Base-by-base conservation (phyloP, 2,797 vertebrate genomes). In the Adrianichthys oophorus region DNA sequence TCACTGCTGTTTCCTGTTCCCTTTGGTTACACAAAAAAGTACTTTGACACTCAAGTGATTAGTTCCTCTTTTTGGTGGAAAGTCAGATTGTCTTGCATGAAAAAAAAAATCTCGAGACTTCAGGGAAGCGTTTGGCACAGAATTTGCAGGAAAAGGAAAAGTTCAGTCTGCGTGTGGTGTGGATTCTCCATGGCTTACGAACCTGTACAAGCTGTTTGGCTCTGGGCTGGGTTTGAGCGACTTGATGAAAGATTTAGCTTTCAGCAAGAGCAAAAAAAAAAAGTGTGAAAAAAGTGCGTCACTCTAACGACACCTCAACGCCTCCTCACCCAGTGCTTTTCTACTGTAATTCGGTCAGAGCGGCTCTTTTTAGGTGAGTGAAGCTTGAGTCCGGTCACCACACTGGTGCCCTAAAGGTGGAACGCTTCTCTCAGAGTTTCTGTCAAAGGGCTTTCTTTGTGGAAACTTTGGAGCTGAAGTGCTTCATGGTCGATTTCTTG, bases 241-340 rank as follows among this genome's bases (percentile, higher is more conserved):
- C 62, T 47, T 2, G 80, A 77, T 69, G 81, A 85, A 83, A 84
- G 67, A 70, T 73, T 79, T 52, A 62, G 80, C 85, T 85, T 89
- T 89, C 85, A 87, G 80, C 86, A 88, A 44, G 69, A 16, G 37
- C 70, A 40, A 41, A 50, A 63, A 48, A n/a, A 64, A 72, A 52
- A 74, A 15, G n/a, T 37, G 32, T 37, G n/a, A 72, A 68, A 68
- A 71, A 32, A 5, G 42, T 15, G 47, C 62, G 66, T 70, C 78
- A 76, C 66, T 79, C 56, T 50, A 55, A 53, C n/a, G 37, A 75
- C 77, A 76, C 68, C 64, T 87, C 82, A 77, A 81, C 76, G 79
- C 68, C 47, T 69, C 51, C 52, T 72, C 14, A 15, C 50, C 40
- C 4, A 6, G 24, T 44, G 52, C 43, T 72, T 79, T 72, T 70